Evolutionary conservation across 2,888 invertebrate species (phyloP).

Genomic region (Dynastes grantii): DNA sequence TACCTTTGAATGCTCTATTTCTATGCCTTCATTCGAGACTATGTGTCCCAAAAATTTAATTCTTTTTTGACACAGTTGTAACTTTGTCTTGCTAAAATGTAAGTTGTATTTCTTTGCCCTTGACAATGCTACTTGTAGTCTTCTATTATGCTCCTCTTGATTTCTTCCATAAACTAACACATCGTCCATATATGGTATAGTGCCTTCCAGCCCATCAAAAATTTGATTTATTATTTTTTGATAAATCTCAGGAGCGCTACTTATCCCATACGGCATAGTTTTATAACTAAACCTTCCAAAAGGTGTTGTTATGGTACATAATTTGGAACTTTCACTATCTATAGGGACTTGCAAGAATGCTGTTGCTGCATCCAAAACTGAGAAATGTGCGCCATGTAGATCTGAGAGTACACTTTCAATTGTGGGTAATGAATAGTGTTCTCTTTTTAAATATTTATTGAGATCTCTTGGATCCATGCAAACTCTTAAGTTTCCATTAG

Average conservation of each 20-base stretch:
- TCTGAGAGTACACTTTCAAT: too few relatives aligned
- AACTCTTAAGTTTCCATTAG: too few relatives aligned
- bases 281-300: background rate
- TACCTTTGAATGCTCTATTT: too few relatives aligned
- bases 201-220: background rate
- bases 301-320: background rate
- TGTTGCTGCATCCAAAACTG: too few relatives aligned
- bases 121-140: background rate
- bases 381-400: too few relatives aligned
- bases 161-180: constrained; percentile 1
- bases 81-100: background rate
- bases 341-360: too few relatives aligned
- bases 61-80: background rate
- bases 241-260: background rate
- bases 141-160: constrained; percentile 1
- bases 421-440: too few relatives aligned
- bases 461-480: too few relatives aligned
- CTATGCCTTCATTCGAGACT: too few relatives aligned
- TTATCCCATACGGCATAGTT: constrained; percentile 15
- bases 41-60: background rate
- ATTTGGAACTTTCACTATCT: too few relatives aligned
- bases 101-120: background rate
- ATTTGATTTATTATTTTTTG: constrained; percentile 15
- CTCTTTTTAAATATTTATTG: too few relatives aligned
- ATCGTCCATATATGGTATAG: background rate